Evolutionary conservation across 2,113 vertebrate species (phyloP), one percentile per base, ranked within the genome.

Genomic region (Octodon degus): DNA sequence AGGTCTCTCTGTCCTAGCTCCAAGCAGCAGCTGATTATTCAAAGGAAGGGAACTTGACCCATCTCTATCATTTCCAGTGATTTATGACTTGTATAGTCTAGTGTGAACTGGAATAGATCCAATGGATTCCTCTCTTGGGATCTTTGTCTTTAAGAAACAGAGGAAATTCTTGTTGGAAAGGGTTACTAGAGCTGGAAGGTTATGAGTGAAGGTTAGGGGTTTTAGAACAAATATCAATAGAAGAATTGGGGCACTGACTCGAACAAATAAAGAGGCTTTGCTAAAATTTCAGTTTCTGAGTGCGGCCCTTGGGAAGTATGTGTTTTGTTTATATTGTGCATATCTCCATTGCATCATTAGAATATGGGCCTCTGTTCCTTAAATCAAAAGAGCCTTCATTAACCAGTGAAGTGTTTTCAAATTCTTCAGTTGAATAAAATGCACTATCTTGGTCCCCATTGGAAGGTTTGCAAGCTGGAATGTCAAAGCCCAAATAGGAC

Each of bases 211-310:
- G 68, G 60, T 82, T 94, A 95, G 70, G 92, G 11, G 92, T 72
- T 93, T 96, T 94, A 97, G 86, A 98, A 96, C 90, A 95, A 95
- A 94, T 90, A 65, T 95, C 94, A 96, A 92, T 80, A 76, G 93
- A 92, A 43, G 62, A 77, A 89, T n/a, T 4, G 43, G 7, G 22
- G 22, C 32, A 17, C 43, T 40, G 24, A 40, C 7, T 17, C 32
- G 50, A 82, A 62, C 67, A 90, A 95, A 30, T 24, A 74, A 83
- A 85, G 7, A 76, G 27, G 68, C 13, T 76, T 70, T 62, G 43
- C 19, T 85, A 34, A 70, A 84, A 62, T 84, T 91, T 86, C n/a
- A 43, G 16, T 63, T 94, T 89, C 84, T 92, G 37, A 65, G 87
- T 88, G 30, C 50, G 80, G 47, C 40, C 62, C n/a, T 93, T 89